These are phyloP conservation scores for Lineus longissimus DNA, from an alignment of 1,140 invertebrate species.

Conservation along the genomic window DNA sequence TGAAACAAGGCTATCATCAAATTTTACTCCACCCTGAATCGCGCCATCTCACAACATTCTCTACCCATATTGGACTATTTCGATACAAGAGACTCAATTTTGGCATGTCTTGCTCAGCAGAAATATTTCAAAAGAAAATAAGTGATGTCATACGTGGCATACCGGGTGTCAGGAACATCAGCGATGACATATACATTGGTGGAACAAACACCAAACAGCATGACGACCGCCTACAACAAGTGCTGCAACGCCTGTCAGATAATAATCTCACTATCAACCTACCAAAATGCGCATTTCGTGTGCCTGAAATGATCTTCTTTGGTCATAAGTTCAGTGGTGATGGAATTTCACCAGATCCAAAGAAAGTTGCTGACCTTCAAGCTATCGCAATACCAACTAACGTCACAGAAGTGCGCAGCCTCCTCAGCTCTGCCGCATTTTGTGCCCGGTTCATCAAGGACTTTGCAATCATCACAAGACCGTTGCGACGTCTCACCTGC, in stretches of 20 bases:
- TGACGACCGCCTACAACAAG: constrained; percentile 8
- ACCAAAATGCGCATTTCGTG: constrained; percentile 21
- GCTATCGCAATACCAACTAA: constrained; percentile 26
- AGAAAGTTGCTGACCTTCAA: no score
- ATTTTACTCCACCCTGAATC: constrained; percentile 5
- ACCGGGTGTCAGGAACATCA: not conserved
- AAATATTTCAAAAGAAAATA: no score
- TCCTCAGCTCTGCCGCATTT: constrained; percentile 24
- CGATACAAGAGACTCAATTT: constrained; percentile 6
- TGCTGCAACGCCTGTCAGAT: constrained; percentile 1
- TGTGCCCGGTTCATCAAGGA: constrained; percentile 3
- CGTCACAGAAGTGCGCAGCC: constrained; percentile 21
- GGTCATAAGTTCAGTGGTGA: constrained; percentile 18
- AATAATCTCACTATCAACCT: no score
- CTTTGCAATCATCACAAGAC: no score
- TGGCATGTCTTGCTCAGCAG: constrained; percentile 7
- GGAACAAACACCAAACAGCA: constrained; percentile 16
- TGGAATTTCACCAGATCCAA: constrained; percentile 26
- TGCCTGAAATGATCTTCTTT: constrained; percentile 20
- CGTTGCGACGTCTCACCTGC: no score
- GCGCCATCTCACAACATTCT: no score
- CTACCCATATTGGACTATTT: not conserved
- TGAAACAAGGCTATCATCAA: constrained; percentile 23
- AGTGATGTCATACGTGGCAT: constrained; percentile 1
- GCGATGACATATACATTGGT: constrained; percentile 13